Evolutionary conservation across 2,888 invertebrate genomes (phyloP), one percentile per base, ranked within the genome.

Genomic region (Tenthredo mesomela): DNA sequence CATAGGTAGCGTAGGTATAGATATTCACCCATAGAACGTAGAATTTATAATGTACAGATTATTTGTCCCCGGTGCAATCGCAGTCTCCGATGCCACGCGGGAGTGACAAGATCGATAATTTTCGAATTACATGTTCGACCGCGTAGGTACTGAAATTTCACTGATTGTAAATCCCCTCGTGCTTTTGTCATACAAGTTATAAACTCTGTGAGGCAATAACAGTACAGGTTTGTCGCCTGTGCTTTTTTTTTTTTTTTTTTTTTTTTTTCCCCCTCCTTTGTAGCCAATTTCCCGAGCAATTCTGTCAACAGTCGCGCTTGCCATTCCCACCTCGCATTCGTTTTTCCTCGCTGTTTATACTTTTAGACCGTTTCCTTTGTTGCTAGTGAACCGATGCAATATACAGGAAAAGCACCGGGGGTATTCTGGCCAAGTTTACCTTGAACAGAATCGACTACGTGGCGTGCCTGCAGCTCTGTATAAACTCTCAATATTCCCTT

Each of bases 401-500:
- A 78, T 54, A 25, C 21, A 43, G 47, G 47, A 47, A 75, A 75
- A 50, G 33, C 47, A 12, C 18, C 33, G 50, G 1, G 54, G n/a
- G 0, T 50, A 50, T 61, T 40, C 40, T 37, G 80, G 15, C 61
- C 40, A 18, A 80, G 61, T 61, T 80, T 80, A 54, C 29, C 37
- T 40, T 25, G 25, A 40, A 80, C 21, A 61, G 33, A 80, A 80
- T 61, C 80, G 80, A 80, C 21, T 61, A 80, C 80, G 80, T 37
- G 80, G 61, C 40, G 40, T 29, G 58, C 80, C 80, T 37, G 58
- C 80, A 61, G 37, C 58, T 40, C 29, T 40, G 37, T 40, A 80
- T 80, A 61, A 80, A 58, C n/a, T 61, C n/a, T 21, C 58, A 12
- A 80, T 80, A 80, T 80, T 61, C 80, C 80, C 61, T 18, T 15